phyloP scores from a whole-genome alignment of 2,888 invertebrate genomes.

The Oegoconia quadripuncta region DNA sequence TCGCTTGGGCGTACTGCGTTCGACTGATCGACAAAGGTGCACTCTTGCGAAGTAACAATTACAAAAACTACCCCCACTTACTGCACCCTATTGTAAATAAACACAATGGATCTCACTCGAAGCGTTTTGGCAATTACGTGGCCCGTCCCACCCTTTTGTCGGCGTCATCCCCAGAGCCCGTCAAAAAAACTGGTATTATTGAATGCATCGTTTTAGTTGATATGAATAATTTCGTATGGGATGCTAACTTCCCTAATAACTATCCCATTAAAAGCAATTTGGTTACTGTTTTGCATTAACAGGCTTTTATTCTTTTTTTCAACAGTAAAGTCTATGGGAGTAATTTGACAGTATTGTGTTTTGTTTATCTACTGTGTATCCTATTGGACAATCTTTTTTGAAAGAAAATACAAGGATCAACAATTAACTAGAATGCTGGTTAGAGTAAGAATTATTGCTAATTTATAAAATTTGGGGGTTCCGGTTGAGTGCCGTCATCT shows the following conservation, averaged over 20 bases:
- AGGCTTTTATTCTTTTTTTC: conserved; percentile 29
- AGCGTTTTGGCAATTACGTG: conserved; percentile 78
- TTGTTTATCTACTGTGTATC: not conserved
- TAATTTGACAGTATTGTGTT: not conserved
- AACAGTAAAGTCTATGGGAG: not conserved
- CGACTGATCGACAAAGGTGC: conserved; percentile 59
- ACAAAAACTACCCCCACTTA: conserved; percentile 79
- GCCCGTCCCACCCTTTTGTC: conserved; percentile 78
- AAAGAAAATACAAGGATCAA: too few species aligned
- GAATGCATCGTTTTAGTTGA: conserved; percentile 75
- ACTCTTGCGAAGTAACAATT: conserved; percentile 66
- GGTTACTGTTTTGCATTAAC: conserved; percentile 58
- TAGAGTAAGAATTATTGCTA: too few species aligned
- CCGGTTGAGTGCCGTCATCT: too few species aligned
- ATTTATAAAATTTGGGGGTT: too few species aligned
- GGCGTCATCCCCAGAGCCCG: conserved; percentile 66
- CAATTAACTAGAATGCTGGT: too few species aligned
- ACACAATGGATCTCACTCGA: conserved; percentile 74
- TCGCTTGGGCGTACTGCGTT: conserved; percentile 41
- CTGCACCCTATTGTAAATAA: conserved; percentile 73
- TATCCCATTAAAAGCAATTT: conserved; percentile 76
- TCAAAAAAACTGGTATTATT: conserved; percentile 56
- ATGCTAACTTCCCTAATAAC: conserved; percentile 70
- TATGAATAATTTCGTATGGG: conserved; percentile 77
- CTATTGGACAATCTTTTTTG: too few species aligned